These are phyloP conservation scores for Antennarius maculatus DNA, from an alignment of 2,797 vertebrate species.

Conservation along the genomic window DNA sequence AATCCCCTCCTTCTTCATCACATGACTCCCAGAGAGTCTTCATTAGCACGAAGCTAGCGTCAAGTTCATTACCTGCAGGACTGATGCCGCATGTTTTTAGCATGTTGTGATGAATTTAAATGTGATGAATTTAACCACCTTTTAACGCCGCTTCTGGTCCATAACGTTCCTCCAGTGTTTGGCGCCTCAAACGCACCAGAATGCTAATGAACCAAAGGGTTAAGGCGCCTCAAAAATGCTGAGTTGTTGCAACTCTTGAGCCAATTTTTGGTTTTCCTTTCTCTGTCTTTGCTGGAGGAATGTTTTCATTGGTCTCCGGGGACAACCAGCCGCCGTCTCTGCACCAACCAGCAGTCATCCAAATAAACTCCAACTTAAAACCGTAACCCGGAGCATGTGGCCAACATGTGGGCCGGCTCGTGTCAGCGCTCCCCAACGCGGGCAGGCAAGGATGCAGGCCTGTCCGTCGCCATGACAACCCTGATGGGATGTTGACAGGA, in stretches of 20 bases:
- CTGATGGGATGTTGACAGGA: slow-evolving; percentile 58
- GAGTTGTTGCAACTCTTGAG: slow-evolving; percentile 7
- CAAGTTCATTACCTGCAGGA: too few relatives aligned
- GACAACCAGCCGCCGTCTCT: slow-evolving; percentile 28
- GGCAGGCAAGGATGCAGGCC: slow-evolving; percentile 29
- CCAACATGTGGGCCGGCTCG: slow-evolving; percentile 45
- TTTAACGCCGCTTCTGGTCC: background rate
- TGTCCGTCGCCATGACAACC: slow-evolving; percentile 63
- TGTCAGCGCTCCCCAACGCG: slow-evolving; percentile 38
- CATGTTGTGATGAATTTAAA: too few relatives aligned
- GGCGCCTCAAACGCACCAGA: background rate
- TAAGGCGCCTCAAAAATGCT: background rate
- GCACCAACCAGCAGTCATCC: slow-evolving; percentile 45
- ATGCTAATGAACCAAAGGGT: slow-evolving; percentile 8
- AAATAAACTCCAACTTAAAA: slow-evolving; percentile 62
- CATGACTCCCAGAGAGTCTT: too few relatives aligned
- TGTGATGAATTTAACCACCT: too few relatives aligned
- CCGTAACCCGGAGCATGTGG: slow-evolving; percentile 31
- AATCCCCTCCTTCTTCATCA: too few relatives aligned
- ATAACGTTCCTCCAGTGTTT: background rate
- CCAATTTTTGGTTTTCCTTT: slow-evolving; percentile 15
- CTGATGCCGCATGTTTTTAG: too few relatives aligned
- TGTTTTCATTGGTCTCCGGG: slow-evolving; percentile 29
- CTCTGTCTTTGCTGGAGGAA: slow-evolving; percentile 23
- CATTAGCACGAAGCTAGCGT: too few relatives aligned